A percentile compares a stretch with the other conserved stretches of the same genome.
Conservation (phyloP, 1,140 invertebrate species). For the Laupala kohalensis region DNA sequence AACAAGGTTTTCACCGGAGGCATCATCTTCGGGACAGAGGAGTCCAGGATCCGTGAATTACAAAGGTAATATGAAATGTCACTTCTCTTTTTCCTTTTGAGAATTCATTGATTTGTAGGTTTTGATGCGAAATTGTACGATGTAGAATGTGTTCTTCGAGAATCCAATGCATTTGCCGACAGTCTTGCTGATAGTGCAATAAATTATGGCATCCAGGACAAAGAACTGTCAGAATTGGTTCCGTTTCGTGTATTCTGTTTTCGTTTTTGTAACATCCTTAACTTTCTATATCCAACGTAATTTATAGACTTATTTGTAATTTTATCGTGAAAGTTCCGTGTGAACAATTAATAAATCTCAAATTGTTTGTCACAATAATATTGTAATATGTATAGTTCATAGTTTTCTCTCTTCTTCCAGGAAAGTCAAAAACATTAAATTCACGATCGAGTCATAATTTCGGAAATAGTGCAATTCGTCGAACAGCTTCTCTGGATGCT, state of each 20-base stretch:
- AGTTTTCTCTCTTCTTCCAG: conserved; percentile 28
- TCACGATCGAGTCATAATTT: conserved; percentile 30
- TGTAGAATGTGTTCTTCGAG: background rate
- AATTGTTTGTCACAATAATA: too few relatives aligned
- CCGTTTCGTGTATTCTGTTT: too few relatives aligned
- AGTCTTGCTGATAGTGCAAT: background rate
- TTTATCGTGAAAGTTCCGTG: too few relatives aligned
- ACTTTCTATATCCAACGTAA: too few relatives aligned
- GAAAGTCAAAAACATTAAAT: conserved; percentile 45
- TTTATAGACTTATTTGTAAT: too few relatives aligned
- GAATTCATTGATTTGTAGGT: too few relatives aligned
- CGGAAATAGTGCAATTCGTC: conserved; percentile 44
- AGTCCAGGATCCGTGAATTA: conserved; percentile 56
- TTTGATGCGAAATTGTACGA: background rate
- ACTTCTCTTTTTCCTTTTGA: background rate
- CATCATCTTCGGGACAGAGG: conserved; percentile 48
- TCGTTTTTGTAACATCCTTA: too few relatives aligned
- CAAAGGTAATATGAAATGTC: conserved; percentile 37
- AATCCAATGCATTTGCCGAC: background rate
- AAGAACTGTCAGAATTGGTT: background rate
- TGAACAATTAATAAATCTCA: too few relatives aligned
- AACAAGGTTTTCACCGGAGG: conserved; percentile 47
- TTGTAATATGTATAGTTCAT: background rate
- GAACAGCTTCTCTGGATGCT: conserved; percentile 62
- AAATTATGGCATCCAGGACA: background rate